A percentile compares a stretch with the other conserved stretches of the same genome.
phyloP scores from a whole-genome alignment of 1,140 invertebrate species.

The Drosophila lowei region DNA sequence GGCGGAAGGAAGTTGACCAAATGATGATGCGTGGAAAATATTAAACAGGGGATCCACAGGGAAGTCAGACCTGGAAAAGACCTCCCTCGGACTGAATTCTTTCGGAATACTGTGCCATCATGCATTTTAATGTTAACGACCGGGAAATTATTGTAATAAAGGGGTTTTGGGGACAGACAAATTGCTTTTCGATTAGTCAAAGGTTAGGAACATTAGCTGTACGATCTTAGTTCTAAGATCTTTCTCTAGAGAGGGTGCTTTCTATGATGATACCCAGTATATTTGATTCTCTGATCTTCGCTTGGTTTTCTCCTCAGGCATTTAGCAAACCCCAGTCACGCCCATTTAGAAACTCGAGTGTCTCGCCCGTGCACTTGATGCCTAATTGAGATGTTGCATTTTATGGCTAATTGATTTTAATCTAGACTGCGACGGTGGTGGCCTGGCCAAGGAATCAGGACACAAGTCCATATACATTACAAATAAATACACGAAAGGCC shows the following conservation, averaged over 20 bases:
- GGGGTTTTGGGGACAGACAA: background rate
- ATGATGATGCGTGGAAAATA: slow-evolving; percentile 69
- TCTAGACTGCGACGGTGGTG: slow-evolving; percentile 62
- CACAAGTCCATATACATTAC: slow-evolving; percentile 68
- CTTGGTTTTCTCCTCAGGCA: background rate
- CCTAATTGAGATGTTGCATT: slow-evolving; percentile 59
- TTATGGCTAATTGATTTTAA: slow-evolving; percentile 77
- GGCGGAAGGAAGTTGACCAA: slow-evolving; percentile 69
- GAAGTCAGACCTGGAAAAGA: slow-evolving; percentile 18
- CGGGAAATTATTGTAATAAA: slow-evolving; percentile 10
- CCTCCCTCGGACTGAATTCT: background rate
- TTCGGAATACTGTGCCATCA: slow-evolving; percentile 40
- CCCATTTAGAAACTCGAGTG: slow-evolving; percentile 39
- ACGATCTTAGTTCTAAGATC: background rate
- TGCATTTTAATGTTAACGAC: slow-evolving; percentile 59
- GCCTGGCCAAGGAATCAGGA: slow-evolving; percentile 73
- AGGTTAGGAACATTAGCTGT: background rate
- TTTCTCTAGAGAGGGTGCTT: too few relatives aligned
- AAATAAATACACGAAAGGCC: slow-evolving; percentile 34
- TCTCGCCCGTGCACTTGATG: slow-evolving; percentile 44
- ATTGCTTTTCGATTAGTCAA: slow-evolving; percentile 16
- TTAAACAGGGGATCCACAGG: slow-evolving; percentile 24
- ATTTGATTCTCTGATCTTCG: too few relatives aligned
- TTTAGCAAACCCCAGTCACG: slow-evolving; percentile 25
- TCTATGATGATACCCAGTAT: too few relatives aligned